A percentile compares a stretch with the other conserved stretches of the same genome.
phyloP scores from a whole-genome alignment of 2,888 invertebrate species.

The Sphaeridia pumilis region DNA sequence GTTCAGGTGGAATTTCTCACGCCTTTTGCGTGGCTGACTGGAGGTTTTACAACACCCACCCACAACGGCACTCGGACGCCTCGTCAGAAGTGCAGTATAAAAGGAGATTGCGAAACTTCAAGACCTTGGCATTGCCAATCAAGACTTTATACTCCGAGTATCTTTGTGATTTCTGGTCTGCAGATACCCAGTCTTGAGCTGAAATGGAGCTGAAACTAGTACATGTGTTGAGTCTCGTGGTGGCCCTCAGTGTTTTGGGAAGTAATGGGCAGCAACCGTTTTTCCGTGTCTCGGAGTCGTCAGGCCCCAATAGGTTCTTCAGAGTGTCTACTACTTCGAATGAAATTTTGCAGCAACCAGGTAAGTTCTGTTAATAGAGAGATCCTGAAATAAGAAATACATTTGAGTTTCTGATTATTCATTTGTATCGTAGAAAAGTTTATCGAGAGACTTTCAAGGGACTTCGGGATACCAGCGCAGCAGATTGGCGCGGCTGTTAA shows the following conservation, averaged over 20 bases:
- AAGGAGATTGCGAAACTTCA: too few relatives aligned
- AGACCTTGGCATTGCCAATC: too few relatives aligned
- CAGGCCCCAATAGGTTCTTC: not conserved
- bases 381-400: not conserved
- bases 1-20: too few relatives aligned
- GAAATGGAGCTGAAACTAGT: too few relatives aligned
- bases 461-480: not conserved
- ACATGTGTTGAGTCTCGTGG: too few relatives aligned
- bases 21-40: not conserved
- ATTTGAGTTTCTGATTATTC: not conserved
- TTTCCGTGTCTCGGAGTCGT: not conserved
- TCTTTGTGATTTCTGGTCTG: too few relatives aligned
- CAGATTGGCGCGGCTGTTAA: not conserved
- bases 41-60: too few relatives aligned
- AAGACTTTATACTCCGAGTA: too few relatives aligned
- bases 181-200: too few relatives aligned
- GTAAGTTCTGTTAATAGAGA: not conserved
- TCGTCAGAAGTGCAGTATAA: too few relatives aligned
- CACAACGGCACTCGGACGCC: too few relatives aligned
- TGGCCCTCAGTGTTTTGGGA: not conserved
- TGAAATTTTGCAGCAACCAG: not conserved
- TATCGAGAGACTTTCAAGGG: not conserved
- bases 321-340: not conserved
- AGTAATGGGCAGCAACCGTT: not conserved
- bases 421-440: not conserved